Conservation (phyloP, 1,140 invertebrate genomes). For the Aphis craccivora region DNA sequence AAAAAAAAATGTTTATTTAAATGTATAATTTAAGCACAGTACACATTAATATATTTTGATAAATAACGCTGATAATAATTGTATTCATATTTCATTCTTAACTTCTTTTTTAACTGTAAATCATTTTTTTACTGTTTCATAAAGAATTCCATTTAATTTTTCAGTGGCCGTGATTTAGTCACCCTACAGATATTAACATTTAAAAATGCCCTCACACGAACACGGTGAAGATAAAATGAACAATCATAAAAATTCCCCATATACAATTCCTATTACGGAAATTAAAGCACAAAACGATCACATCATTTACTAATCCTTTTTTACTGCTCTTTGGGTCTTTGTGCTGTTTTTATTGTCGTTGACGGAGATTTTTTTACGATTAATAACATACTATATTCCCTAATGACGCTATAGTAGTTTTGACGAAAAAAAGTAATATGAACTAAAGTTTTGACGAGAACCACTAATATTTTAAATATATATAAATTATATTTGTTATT, state of each 20-base stretch:
- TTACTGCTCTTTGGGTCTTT: conserved; percentile 48
- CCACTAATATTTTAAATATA: conserved; percentile 14
- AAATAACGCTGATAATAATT: neutral
- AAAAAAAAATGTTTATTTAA: neutral
- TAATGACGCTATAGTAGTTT: conserved; percentile 41
- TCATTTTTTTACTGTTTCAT: conserved; percentile 21
- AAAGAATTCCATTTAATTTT: conserved; percentile 37
- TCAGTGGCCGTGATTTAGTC: conserved; percentile 30
- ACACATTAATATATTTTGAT: neutral
- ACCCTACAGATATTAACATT: conserved; percentile 20
- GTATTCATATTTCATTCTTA: neutral
- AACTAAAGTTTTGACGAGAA: neutral
- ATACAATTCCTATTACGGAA: conserved; percentile 34
- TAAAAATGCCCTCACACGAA: conserved; percentile 54
- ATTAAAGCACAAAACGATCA: conserved; percentile 55
- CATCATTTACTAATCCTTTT: conserved; percentile 52
- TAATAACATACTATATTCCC: conserved; percentile 36
- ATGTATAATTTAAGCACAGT: neutral
- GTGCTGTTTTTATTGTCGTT: conserved; percentile 40
- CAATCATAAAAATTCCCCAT: conserved; percentile 37
- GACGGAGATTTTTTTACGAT: conserved; percentile 30
- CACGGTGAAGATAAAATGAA: conserved; percentile 20
- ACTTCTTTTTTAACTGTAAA: conserved; percentile 31
- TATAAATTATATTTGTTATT: neutral
- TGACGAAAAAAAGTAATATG: conserved; percentile 14